Evolutionary conservation across 2,888 invertebrate genomes (phyloP), one percentile per base, ranked within the genome.

Genomic region (Napeogenes sylphis): DNA sequence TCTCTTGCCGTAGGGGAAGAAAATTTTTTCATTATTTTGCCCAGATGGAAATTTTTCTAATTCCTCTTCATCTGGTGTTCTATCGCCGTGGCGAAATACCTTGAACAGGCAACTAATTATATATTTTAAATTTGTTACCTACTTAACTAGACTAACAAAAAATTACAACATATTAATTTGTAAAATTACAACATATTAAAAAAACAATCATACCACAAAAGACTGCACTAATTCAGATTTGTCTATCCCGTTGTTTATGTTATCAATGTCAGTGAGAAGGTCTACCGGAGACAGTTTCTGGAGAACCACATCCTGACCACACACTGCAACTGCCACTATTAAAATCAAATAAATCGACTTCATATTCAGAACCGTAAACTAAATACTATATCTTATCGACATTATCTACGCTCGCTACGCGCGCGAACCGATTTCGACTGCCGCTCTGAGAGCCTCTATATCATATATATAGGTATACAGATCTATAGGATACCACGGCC

Each of bases 1-100:
- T 68, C 93, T 94, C 73, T 86, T 91, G 45, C 94, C 94, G 69
- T 91, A 92, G 0, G 94, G 94, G 82, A 92, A 94, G 71, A 90
- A 91, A 42, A 85, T 64, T 2, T 76, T 69, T 5, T 76, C 74
- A 33, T 78, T 76, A 38, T 91, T 75, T 35, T 85, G 72, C 64
- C 93, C 84, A 0, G 91, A 87, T 1, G 93, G 92, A 74, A 91
- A 94, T 56, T 91, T 79, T 8, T 83, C 85, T 58, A 89, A 67
- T 61, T 90, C 90, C 66, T 85, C 91, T n/a, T 83, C 70, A 63
- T 92, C 92, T 0, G 94, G 94, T 30, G 94, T 93, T 62, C 95
- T 87, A 74, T 94, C 94, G 2, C 95, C 95, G 75, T 95, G 95
- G 55, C 95, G 91, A 77, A 92, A 94, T 46, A 95, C 75, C 93